phyloP scores from a whole-genome alignment of 2,888 invertebrate species.

The Melanophora roralis region DNA sequence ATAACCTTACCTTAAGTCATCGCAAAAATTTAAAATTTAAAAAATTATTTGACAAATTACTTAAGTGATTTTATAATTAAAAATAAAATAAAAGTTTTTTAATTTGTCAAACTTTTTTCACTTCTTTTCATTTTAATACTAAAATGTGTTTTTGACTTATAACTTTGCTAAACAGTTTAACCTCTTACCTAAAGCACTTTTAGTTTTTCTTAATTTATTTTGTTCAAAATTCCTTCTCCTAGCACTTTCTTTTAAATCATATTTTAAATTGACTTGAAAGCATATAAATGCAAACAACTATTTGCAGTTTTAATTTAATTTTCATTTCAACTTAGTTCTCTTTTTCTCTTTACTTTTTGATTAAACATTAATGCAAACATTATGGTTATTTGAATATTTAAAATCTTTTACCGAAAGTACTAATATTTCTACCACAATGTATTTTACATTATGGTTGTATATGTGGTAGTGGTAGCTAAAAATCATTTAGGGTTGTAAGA shows the following conservation, averaged over 20 bases:
- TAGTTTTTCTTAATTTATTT: background rate
- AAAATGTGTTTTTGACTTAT: background rate
- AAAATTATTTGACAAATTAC: too few relatives aligned
- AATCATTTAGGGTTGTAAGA: conserved; percentile 24
- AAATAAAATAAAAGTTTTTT: too few relatives aligned
- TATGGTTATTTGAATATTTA: conserved; percentile 13
- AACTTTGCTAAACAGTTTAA: background rate
- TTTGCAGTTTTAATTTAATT: background rate
- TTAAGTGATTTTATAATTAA: too few relatives aligned
- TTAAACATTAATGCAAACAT: conserved; percentile 33
- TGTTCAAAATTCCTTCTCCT: background rate
- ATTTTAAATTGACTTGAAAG: background rate
- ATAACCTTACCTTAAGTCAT: too few relatives aligned
- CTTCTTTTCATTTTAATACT: background rate
- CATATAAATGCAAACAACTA: conserved; percentile 2
- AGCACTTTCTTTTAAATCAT: background rate
- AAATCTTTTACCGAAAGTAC: background rate
- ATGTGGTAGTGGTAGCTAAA: conserved; percentile 22
- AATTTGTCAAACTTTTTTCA: too few relatives aligned
- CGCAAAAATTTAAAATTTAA: too few relatives aligned
- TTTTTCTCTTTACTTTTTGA: background rate
- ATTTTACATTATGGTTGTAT: background rate
- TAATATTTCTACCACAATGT: background rate
- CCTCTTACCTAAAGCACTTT: background rate
- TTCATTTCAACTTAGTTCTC: conserved; percentile 9